These are phyloP conservation scores for Cyrtonyx montezumae DNA, from an alignment of 2,113 vertebrate genomes.

Conservation along the genomic window DNA sequence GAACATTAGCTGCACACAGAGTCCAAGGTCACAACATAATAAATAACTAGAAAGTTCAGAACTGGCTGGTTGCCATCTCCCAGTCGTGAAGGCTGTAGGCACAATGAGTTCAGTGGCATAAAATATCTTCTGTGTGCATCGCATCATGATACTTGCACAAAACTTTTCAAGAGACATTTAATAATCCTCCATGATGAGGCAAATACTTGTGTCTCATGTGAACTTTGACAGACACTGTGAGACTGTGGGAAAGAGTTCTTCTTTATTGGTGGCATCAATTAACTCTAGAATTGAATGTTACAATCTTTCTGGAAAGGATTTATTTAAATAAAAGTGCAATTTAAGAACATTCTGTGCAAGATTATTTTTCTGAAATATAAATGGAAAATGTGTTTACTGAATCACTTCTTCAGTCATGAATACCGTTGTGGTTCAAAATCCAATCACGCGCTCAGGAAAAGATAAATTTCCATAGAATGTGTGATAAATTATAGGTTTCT, in stretches of 20 bases:
- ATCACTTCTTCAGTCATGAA: not conserved
- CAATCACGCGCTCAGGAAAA: not conserved
- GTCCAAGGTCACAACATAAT: not conserved
- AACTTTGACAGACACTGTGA: not conserved
- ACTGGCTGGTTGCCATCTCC: not conserved
- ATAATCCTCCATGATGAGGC: not conserved
- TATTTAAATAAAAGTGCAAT: not conserved
- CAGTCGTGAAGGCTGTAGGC: not conserved
- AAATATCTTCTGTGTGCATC: not conserved
- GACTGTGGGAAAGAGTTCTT: not conserved
- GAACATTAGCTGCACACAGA: not conserved
- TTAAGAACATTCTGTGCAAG: not conserved
- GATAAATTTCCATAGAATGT: not conserved
- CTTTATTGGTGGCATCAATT: not conserved
- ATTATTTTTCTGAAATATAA: not conserved
- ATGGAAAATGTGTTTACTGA: not conserved
- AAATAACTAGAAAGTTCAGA: constrained; percentile 16
- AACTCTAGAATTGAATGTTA: not conserved
- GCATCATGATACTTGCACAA: not conserved
- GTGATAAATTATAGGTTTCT: not conserved
- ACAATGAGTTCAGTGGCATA: not conserved
- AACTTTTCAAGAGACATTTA: not conserved
- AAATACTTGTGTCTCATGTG: not conserved
- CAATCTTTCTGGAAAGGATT: not conserved
- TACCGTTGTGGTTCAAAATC: not conserved